phyloP scores from a whole-genome alignment of 2,888 invertebrate genomes.

The Microchrysa polita region DNA sequence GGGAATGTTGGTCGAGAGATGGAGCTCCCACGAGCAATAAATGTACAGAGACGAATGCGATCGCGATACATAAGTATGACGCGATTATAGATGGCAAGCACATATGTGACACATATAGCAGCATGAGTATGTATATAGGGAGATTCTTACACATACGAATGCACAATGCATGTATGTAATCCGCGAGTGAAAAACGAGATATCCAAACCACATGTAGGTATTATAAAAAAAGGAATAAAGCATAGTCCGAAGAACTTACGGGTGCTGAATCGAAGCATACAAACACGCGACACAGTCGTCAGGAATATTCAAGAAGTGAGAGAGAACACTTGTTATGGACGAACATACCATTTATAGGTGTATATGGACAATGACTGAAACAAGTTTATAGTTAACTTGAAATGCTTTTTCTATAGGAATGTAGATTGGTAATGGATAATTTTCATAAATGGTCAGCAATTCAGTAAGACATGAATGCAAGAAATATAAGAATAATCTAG shows the following conservation, averaged over 20 bases:
- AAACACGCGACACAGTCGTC: not conserved
- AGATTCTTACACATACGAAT: too few relatives aligned
- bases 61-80: constrained; percentile 19
- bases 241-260: constrained; percentile 10
- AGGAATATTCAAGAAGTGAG: constrained; percentile 21
- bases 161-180: constrained; percentile 15
- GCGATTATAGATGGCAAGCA: constrained; percentile 2
- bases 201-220: constrained; percentile 25
- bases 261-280: constrained; percentile 1
- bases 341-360: not conserved
- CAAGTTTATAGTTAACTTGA: constrained; percentile 33
- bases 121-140: too few relatives aligned
- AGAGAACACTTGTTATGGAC: not conserved
- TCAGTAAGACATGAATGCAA: too few relatives aligned
- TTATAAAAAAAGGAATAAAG: constrained; percentile 14
- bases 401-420: not conserved
- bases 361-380: constrained; percentile 16
- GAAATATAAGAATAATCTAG: too few relatives aligned
- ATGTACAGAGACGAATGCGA: constrained; percentile 10
- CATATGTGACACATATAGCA: not conserved
- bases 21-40: not conserved
- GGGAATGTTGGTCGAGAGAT: not conserved
- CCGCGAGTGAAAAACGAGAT: constrained; percentile 34
- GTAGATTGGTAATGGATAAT: not conserved
- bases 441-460: too few relatives aligned